These are phyloP conservation scores for Nylanderia fulva DNA, from an alignment of 1,140 invertebrate species.

Conservation along the genomic window DNA sequence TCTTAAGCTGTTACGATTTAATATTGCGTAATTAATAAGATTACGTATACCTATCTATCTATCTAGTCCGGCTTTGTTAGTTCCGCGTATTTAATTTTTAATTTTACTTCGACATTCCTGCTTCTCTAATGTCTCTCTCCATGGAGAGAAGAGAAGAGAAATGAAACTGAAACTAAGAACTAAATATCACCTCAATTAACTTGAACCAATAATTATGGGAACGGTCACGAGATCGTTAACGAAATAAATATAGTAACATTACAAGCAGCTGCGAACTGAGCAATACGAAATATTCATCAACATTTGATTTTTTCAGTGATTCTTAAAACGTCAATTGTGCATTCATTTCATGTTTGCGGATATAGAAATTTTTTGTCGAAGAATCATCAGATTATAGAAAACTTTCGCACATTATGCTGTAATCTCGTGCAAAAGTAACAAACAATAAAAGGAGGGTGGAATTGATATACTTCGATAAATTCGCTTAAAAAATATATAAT, in stretches of 20 bases:
- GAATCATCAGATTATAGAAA: not conserved
- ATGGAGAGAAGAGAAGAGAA: not conserved
- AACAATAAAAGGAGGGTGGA: not conserved
- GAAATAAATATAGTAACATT: not conserved
- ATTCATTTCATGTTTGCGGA: not conserved
- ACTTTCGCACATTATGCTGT: not conserved
- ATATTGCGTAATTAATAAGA: conserved; percentile 54
- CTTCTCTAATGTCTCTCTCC: not conserved
- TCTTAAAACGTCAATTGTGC: not conserved
- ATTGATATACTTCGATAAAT: not conserved
- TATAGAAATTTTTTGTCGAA: not conserved
- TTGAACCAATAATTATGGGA: conserved; percentile 10
- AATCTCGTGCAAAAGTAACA: not conserved
- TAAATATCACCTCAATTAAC: not conserved
- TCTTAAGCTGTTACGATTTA: conserved; percentile 11
- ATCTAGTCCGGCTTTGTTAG: not conserved
- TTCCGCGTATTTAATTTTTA: not conserved
- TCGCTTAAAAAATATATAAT: not conserved
- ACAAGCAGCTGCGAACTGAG: not conserved
- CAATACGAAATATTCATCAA: not conserved
- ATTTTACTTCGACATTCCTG: not conserved
- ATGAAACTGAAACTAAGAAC: not conserved
- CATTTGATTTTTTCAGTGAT: not conserved
- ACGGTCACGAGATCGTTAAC: not conserved
- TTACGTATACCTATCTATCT: not conserved